These are phyloP conservation scores for Numenius phaeopus DNA, from an alignment of 2,797 vertebrate genomes.

Conservation along the genomic window DNA sequence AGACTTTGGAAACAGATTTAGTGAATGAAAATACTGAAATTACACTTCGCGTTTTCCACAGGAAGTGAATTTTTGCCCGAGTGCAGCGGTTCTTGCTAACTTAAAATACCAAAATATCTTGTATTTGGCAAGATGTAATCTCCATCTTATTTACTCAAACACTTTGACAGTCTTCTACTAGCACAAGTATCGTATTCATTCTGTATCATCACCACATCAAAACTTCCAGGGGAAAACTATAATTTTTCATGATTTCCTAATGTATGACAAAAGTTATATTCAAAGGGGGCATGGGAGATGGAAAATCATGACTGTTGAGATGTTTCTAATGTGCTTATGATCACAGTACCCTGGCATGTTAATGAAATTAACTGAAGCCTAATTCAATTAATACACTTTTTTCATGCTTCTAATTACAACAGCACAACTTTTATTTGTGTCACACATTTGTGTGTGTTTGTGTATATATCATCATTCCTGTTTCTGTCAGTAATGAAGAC, in stretches of 20 bases:
- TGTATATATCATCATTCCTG: background rate
- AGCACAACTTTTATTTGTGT: constrained; percentile 9
- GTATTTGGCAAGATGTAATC: background rate
- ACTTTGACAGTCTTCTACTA: background rate
- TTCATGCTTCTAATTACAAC: background rate
- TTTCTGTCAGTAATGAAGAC: constrained; percentile 3
- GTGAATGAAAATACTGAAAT: background rate
- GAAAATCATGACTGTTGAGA: background rate
- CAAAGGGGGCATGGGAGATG: background rate
- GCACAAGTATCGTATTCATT: background rate
- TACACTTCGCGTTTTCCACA: background rate
- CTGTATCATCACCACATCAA: background rate
- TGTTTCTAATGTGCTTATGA: background rate
- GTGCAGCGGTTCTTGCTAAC: background rate
- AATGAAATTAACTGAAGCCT: constrained; percentile 10
- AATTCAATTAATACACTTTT: background rate
- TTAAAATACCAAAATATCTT: background rate
- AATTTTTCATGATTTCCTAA: background rate
- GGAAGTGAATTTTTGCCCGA: background rate
- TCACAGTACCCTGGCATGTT: background rate
- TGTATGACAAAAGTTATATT: background rate
- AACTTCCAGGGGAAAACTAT: background rate
- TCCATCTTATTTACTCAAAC: background rate
- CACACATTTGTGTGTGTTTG: background rate
- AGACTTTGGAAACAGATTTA: background rate